Percentiles rank a stretch among this genome's conserved stretches.
Conservation (phyloP, 1,140 invertebrate genomes). For the Drosophila fuyamai region DNA sequence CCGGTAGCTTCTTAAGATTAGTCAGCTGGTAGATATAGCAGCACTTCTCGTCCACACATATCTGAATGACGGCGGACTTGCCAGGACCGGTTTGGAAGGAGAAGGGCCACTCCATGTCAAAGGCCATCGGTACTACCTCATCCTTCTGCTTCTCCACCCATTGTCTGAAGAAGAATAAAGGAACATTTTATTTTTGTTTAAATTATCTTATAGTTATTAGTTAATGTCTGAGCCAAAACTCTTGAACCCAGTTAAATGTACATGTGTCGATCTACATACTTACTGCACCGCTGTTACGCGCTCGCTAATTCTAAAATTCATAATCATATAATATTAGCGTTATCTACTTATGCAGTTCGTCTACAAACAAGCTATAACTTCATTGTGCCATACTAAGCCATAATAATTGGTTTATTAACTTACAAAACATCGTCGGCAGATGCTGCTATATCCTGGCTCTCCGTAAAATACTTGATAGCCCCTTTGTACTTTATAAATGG, state of each 20-base stretch:
- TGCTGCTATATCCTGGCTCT: constrained; percentile 85
- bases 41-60: constrained; percentile 85
- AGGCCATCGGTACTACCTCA: constrained; percentile 86
- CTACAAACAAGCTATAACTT: no score
- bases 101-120: constrained; percentile 89
- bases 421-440: constrained; percentile 86
- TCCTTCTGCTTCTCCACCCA: constrained; percentile 84
- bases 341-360: no score
- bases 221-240: no score
- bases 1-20: constrained; percentile 86
- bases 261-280: no score
- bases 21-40: constrained; percentile 87
- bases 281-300: no score
- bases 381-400: no score
- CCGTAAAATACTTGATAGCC: constrained; percentile 85
- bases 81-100: constrained; percentile 87
- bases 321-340: no score
- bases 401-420: constrained; percentile 40
- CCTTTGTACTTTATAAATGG: constrained; percentile 85
- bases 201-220: no score
- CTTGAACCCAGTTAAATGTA: no score
- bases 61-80: constrained; percentile 87
- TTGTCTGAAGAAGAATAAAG: constrained; percentile 69
- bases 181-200: no score
- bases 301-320: no score